Percentiles rank a stretch among this genome's conserved stretches.
phyloP scores from a whole-genome alignment of 2,797 vertebrate genomes.

The Ispidina picta region DNA sequence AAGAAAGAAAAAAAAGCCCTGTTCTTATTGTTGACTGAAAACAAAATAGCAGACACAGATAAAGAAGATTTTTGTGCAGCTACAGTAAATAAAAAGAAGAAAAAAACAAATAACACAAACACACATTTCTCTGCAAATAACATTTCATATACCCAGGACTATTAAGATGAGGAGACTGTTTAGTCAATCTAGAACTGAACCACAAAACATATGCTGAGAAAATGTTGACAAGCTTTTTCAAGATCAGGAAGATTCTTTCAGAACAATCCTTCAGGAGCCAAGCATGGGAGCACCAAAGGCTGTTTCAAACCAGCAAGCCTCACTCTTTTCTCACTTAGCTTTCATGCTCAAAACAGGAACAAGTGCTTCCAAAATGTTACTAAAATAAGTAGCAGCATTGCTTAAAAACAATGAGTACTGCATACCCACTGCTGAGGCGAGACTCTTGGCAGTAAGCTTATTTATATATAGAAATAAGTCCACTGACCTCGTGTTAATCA shows the following conservation, averaged over 20 bases:
- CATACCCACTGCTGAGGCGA: conserved; percentile 9
- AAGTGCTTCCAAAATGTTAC: neutral
- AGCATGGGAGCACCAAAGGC: neutral
- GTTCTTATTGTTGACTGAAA: neutral
- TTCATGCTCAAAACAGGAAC: neutral
- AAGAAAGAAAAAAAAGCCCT: neutral
- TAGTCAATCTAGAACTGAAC: neutral
- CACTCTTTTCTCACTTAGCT: neutral
- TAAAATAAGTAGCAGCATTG: conserved; percentile 41
- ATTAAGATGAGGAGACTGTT: neutral
- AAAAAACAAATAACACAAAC: neutral
- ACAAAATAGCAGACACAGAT: neutral
- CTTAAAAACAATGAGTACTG: conserved; percentile 30
- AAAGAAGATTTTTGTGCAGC: neutral
- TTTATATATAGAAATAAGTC: conserved; percentile 43
- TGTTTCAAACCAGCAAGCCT: neutral
- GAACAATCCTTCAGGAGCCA: neutral
- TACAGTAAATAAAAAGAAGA: neutral
- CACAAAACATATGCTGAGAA: neutral
- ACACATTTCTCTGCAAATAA: neutral
- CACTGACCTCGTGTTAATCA: conserved; percentile 19
- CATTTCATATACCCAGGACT: neutral
- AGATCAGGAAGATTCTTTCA: neutral
- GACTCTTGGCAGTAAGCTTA: neutral
- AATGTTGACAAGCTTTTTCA: neutral